These are phyloP conservation scores for Lissocephala sabroskyi DNA, from an alignment of 2,888 invertebrate species.

Conservation along the genomic window DNA sequence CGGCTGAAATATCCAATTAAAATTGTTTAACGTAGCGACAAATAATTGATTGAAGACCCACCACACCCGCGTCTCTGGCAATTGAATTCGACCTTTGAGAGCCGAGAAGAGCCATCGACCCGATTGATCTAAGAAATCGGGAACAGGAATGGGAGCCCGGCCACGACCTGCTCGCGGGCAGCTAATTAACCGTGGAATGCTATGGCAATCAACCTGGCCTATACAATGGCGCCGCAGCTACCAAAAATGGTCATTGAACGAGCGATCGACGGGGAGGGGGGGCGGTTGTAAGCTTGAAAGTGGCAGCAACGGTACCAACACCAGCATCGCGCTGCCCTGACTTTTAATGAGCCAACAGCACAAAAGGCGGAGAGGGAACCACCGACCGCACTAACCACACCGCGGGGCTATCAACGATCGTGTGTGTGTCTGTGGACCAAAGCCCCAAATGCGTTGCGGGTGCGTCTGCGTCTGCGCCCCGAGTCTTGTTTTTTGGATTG, in stretches of 20 bases:
- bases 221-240: constrained; percentile 12
- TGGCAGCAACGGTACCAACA: not conserved
- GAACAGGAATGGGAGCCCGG: no score
- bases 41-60: no score
- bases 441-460: constrained; percentile 23
- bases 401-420: constrained; percentile 1
- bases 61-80: no score
- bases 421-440: not conserved
- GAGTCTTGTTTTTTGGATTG: constrained; percentile 5
- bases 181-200: constrained; percentile 56
- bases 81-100: no score
- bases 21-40: constrained; percentile 46
- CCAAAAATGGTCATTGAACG: constrained; percentile 34
- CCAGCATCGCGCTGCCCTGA: not conserved
- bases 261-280: not conserved
- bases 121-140: no score
- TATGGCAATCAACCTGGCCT: constrained; percentile 39
- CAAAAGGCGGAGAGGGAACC: no score
- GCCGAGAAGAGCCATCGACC: no score
- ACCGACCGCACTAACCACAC: constrained; percentile 8
- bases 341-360: constrained; percentile 23
- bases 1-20: constrained; percentile 60
- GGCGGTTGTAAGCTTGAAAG: no score
- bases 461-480: constrained; percentile 17
- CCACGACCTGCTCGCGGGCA: no score